Evolutionary conservation across 2,888 invertebrate species (phyloP).

Genomic region (Tineola bisselliella): DNA sequence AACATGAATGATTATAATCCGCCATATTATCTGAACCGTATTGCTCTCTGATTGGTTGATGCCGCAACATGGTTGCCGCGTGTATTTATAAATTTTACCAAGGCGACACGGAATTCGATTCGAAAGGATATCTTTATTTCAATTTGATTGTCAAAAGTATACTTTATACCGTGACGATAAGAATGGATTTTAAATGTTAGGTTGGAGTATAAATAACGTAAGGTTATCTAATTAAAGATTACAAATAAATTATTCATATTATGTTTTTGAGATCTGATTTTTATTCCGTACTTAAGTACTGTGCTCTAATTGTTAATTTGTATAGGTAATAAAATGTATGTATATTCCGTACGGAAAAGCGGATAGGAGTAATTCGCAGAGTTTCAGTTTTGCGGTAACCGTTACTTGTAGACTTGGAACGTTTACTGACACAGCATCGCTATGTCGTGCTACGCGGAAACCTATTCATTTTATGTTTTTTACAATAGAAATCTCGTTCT

Average conservation of each 20-base stretch:
- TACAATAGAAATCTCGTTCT: constrained; percentile 19
- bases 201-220: not conserved
- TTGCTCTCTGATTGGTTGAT: constrained; percentile 46
- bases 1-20: constrained; percentile 20
- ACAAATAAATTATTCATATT: too few species aligned
- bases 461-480: constrained; percentile 2
- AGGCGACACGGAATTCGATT: not conserved
- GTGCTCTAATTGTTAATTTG: not conserved
- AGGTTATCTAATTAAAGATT: not conserved
- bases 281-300: not conserved
- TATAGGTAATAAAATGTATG: not conserved
- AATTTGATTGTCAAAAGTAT: not conserved
- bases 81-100: constrained; percentile 19
- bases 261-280: too few species aligned
- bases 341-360: not conserved
- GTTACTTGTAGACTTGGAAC: constrained; percentile 39
- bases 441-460: constrained; percentile 21
- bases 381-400: constrained; percentile 51
- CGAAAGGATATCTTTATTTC: not conserved
- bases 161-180: not conserved
- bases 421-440: constrained; percentile 41
- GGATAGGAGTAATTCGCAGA: constrained; percentile 39
- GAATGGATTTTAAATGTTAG: not conserved
- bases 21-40: constrained; percentile 42
- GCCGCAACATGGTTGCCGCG: constrained; percentile 48